Percentiles rank a stretch among this genome's conserved stretches.
These are phyloP conservation scores for Selenia dentaria DNA, from an alignment of 2,888 invertebrate genomes.

Conservation along the genomic window DNA sequence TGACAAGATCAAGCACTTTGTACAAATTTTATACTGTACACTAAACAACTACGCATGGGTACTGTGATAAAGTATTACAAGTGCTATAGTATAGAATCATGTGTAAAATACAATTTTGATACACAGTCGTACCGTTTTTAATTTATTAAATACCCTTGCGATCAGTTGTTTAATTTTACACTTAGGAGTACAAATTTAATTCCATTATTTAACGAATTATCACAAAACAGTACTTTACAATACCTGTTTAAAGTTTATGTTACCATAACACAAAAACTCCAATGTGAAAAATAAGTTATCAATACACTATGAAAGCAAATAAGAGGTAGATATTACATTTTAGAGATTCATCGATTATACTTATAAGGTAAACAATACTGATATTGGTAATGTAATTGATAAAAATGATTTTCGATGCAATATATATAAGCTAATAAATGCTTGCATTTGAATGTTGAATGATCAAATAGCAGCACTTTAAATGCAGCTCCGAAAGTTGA, in stretches of 20 bases:
- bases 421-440: conserved; percentile 3
- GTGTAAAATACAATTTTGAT: conserved; percentile 24
- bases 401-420: conserved; percentile 19
- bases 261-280: conserved; percentile 55
- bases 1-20: conserved; percentile 82
- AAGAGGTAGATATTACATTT: conserved; percentile 80
- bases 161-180: conserved; percentile 31
- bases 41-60: conserved; percentile 15
- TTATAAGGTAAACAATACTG: conserved; percentile 75
- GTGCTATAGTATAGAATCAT: background rate
- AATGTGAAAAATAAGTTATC: conserved; percentile 68
- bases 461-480: background rate
- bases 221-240: conserved; percentile 62
- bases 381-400: conserved; percentile 64
- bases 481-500: conserved; percentile 1
- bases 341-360: conserved; percentile 73
- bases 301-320: conserved; percentile 69
- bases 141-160: conserved; percentile 20
- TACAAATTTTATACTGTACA: conserved; percentile 65
- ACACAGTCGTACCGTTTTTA: background rate
- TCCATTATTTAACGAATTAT: conserved; percentile 60
- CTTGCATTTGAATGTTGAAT: background rate
- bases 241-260: conserved; percentile 20
- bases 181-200: conserved; percentile 33
- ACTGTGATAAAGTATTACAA: conserved; percentile 11